phyloP scores from a whole-genome alignment of 2,797 vertebrate species.

The Bryconaethiops microstoma region DNA sequence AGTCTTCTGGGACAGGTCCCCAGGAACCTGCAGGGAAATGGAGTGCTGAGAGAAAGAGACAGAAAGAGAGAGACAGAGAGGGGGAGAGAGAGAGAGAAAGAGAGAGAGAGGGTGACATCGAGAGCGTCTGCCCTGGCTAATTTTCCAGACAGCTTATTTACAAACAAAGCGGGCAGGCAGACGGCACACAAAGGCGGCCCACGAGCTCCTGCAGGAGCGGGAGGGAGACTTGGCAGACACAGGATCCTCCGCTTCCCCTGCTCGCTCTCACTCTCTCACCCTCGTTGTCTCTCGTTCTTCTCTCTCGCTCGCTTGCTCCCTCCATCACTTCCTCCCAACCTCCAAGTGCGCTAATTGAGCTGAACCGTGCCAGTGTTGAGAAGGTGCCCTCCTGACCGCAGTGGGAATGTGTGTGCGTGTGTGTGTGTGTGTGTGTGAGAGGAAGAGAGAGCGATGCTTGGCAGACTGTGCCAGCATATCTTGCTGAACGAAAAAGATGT shows the following conservation, averaged over 20 bases:
- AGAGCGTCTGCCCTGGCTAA: conserved; percentile 55
- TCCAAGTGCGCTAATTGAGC: conserved; percentile 61
- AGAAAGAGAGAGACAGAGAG: neutral
- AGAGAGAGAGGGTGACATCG: neutral
- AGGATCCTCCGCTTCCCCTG: conserved; percentile 26
- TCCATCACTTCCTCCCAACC: conserved; percentile 33
- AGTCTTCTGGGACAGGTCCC: neutral
- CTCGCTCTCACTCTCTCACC: conserved; percentile 35
- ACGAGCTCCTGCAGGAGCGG: conserved; percentile 36
- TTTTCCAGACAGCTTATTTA: conserved; percentile 73
- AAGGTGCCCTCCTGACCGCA: conserved; percentile 57
- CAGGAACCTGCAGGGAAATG: neutral
- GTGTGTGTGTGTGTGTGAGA: conserved; percentile 6
- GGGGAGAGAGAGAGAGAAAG: neutral
- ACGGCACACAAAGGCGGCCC: conserved; percentile 54
- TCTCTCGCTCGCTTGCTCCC: conserved; percentile 41
- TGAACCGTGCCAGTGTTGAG: conserved; percentile 60
- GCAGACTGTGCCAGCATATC: conserved; percentile 38
- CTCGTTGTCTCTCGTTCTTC: conserved; percentile 38
- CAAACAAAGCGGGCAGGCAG: conserved; percentile 61
- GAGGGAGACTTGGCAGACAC: conserved; percentile 53
- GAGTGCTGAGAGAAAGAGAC: neutral
- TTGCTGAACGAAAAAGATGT: conserved; percentile 52
- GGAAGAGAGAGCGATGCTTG: conserved; percentile 18
- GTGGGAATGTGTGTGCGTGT: conserved; percentile 1